A percentile compares a stretch with the other conserved stretches of the same genome.
phyloP scores from a whole-genome alignment of 2,113 vertebrate species.

The Plecturocebus donacophilus region DNA sequence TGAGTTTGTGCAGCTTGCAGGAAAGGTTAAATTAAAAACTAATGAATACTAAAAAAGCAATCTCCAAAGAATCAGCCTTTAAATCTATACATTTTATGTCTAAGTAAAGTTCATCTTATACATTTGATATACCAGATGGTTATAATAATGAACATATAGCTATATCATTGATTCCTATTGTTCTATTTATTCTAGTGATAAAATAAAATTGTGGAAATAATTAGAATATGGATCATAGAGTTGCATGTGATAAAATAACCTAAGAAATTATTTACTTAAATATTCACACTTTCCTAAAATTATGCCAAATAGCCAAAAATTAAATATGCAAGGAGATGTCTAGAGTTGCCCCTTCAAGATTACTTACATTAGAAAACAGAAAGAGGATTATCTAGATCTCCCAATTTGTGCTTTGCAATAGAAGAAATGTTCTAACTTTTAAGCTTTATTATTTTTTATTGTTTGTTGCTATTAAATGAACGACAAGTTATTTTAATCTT shows the following conservation, averaged over 20 bases:
- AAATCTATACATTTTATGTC: background rate
- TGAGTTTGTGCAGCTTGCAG: background rate
- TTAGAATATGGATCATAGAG: slow-evolving; percentile 64
- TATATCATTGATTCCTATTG: background rate
- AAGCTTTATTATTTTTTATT: background rate
- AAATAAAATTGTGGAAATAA: slow-evolving; percentile 59
- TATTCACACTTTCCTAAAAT: slow-evolving; percentile 60
- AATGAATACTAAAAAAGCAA: background rate
- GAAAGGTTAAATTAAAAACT: slow-evolving; percentile 2
- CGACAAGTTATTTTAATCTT: background rate
- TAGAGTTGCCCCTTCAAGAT: background rate
- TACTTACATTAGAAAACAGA: background rate
- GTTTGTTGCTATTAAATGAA: background rate
- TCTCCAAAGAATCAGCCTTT: background rate
- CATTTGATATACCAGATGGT: background rate
- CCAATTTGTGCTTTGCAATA: slow-evolving; percentile 23
- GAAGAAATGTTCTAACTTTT: background rate
- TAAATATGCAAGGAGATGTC: background rate
- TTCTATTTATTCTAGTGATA: background rate
- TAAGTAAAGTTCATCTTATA: background rate
- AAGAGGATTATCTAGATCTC: background rate
- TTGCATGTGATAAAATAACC: slow-evolving; percentile 58
- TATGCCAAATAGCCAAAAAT: background rate
- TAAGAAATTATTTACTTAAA: slow-evolving; percentile 72
- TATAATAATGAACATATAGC: background rate